Conservation (phyloP, 1,140 invertebrate species). For the Nebria ingens region DNA sequence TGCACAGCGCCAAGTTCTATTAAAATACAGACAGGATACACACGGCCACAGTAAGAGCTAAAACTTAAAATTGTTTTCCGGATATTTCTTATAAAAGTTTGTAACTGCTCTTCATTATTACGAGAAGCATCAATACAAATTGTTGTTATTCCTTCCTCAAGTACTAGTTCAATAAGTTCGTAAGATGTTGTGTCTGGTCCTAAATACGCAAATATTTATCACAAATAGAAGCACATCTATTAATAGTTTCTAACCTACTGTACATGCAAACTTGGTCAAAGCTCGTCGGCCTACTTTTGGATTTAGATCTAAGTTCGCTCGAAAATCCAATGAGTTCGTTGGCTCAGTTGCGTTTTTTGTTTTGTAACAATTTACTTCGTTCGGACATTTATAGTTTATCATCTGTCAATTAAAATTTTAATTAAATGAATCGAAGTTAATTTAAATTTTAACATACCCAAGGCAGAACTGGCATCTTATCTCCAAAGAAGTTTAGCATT, state of each 20-base stretch:
- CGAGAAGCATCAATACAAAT: constrained; percentile 10
- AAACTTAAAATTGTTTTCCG: constrained; percentile 11
- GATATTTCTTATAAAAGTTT: constrained; percentile 15
- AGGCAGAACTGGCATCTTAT: not conserved
- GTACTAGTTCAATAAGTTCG: not conserved
- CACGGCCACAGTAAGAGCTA: constrained; percentile 9
- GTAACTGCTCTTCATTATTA: not conserved
- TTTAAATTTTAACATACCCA: not conserved
- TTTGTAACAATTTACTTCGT: not conserved
- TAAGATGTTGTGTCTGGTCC: not conserved
- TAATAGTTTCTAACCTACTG: not conserved
- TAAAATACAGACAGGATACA: constrained; percentile 16
- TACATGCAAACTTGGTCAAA: not conserved
- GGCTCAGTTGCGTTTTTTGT: not conserved
- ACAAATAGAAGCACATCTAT: not conserved
- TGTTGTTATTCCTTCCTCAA: constrained; percentile 15
- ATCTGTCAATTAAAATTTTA: not conserved
- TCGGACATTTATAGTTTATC: not conserved
- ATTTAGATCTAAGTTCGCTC: not conserved
- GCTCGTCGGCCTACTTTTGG: not conserved
- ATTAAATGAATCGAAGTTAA: not conserved
- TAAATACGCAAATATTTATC: constrained; percentile 4
- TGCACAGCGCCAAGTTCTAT: constrained; percentile 20
- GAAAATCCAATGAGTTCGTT: not conserved
- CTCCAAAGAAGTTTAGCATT: not conserved